phyloP scores from a whole-genome alignment of 2,888 invertebrate genomes.

The Cephus runcator region DNA sequence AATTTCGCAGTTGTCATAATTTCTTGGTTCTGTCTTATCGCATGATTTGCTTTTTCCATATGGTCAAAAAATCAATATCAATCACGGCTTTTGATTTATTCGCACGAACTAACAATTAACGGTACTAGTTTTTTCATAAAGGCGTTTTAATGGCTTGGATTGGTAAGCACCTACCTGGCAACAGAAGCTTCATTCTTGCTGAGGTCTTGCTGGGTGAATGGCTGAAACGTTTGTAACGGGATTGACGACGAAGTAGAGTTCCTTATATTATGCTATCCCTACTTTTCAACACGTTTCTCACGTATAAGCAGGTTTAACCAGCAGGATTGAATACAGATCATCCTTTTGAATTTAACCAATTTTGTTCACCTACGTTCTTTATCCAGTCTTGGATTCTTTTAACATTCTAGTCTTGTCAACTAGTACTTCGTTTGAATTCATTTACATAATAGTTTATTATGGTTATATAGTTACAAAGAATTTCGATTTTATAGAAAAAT shows the following conservation, averaged over 20 bases:
- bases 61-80: background rate
- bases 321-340: background rate
- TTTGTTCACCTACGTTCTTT: background rate
- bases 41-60: background rate
- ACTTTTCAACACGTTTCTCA: background rate
- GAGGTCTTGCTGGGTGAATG: constrained; percentile 3
- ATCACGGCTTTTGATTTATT: background rate
- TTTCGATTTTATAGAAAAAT: no score
- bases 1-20: background rate
- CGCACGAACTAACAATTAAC: background rate
- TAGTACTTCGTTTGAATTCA: no score
- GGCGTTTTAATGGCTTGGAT: background rate
- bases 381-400: background rate
- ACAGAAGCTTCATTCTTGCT: constrained; percentile 34
- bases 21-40: background rate
- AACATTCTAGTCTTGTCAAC: background rate
- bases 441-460: no score
- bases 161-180: constrained; percentile 27
- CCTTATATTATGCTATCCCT: constrained; percentile 26
- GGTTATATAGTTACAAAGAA: no score
- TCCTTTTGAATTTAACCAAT: background rate
- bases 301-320: background rate
- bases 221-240: constrained; percentile 16
- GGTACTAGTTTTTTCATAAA: background rate
- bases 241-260: constrained; percentile 8